Evolutionary conservation across 2,113 vertebrate species (phyloP).

Genomic region (Nannospalax galili): DNA sequence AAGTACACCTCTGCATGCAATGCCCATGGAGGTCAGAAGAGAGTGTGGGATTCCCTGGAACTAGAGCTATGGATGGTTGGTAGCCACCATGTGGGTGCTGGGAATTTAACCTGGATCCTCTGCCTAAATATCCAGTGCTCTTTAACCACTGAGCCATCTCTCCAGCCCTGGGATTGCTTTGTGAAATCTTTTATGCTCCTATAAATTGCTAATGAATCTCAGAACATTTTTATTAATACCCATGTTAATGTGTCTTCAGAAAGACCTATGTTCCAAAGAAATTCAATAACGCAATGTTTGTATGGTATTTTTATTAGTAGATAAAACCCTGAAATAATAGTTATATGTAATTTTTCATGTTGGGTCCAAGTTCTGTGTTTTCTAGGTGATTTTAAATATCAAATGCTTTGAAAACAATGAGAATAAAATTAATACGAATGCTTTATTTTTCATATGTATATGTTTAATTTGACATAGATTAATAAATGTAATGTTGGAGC

Average conservation of each 20-base stretch:
- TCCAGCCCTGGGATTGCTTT: neutral
- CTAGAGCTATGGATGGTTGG: too few species aligned
- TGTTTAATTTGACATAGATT: neutral
- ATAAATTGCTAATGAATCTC: neutral
- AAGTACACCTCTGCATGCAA: too few species aligned
- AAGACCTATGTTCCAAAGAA: neutral
- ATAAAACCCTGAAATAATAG: neutral
- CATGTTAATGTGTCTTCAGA: too few species aligned
- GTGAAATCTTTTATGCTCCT: fast-evolving
- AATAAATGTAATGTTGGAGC: too few species aligned
- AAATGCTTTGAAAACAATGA: slow-evolving; percentile 20
- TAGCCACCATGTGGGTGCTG: too few species aligned
- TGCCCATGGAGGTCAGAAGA: too few species aligned
- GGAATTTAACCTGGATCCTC: too few species aligned
- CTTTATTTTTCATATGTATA: neutral
- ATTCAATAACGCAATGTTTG: neutral
- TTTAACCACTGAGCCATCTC: too few species aligned
- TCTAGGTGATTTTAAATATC: slow-evolving; percentile 10
- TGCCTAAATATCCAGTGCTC: too few species aligned
- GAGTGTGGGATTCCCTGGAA: too few species aligned
- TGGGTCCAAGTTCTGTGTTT: neutral
- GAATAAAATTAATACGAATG: neutral
- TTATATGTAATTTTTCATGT: neutral
- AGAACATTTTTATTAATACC: neutral
- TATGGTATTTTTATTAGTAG: neutral